Conservation (phyloP, 2,797 vertebrate genomes). For the Myiotriccus ornatus region DNA sequence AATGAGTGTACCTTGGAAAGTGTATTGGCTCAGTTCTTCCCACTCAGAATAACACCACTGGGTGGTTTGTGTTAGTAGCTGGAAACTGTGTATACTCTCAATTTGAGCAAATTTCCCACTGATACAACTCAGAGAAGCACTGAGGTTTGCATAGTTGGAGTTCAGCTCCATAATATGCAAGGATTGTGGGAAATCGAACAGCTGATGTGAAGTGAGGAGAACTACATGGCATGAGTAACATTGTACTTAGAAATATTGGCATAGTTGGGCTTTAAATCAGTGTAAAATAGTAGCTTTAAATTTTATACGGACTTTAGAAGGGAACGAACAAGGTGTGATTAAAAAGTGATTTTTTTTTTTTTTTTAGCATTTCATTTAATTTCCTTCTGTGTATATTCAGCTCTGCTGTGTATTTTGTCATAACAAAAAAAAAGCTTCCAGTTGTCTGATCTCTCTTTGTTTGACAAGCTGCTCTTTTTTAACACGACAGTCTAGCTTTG, state of each 20-base stretch:
- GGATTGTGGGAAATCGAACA: not conserved
- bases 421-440: not conserved
- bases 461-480: not conserved
- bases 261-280: not conserved
- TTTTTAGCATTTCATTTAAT: not conserved
- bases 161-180: not conserved
- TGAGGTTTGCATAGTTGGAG: not conserved
- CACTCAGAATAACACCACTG: not conserved
- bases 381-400: not conserved
- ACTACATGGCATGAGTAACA: not conserved
- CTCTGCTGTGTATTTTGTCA: not conserved
- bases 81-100: not conserved
- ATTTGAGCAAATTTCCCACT: not conserved
- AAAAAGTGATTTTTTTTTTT: not conserved
- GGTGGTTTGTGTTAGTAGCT: not conserved
- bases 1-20: not conserved
- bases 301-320: not conserved
- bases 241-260: not conserved
- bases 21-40: not conserved
- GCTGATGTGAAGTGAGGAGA: not conserved
- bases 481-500: not conserved
- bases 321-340: not conserved
- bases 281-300: not conserved
- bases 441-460: not conserved
- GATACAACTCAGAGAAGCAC: not conserved